These are phyloP conservation scores for Myotis davidii DNA, from an alignment of 2,113 vertebrate genomes.

Conservation along the genomic window DNA sequence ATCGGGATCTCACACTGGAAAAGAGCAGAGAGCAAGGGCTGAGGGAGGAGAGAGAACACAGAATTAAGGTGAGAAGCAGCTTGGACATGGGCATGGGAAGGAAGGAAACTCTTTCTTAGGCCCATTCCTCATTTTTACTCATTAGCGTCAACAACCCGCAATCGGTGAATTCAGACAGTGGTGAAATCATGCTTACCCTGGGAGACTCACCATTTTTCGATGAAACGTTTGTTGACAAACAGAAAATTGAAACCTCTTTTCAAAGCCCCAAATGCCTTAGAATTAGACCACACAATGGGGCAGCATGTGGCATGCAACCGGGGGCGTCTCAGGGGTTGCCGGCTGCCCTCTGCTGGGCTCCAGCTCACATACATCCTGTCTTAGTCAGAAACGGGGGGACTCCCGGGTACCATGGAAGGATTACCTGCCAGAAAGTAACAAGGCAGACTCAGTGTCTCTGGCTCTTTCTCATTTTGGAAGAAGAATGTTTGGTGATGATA, in stretches of 20 bases:
- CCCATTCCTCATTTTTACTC: constrained; percentile 16
- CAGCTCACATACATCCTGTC: neutral
- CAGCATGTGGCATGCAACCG: neutral
- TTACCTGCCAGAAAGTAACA: neutral
- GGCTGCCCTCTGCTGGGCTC: neutral
- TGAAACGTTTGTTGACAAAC: constrained; percentile 70
- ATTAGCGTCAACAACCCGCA: constrained; percentile 66
- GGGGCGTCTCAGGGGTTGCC: rapidly evolving
- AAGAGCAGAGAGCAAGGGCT: neutral
- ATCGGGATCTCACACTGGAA: neutral
- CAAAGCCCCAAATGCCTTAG: neutral
- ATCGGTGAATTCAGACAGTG: constrained; percentile 61
- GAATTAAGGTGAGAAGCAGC: neutral
- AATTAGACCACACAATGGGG: neutral
- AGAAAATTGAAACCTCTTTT: constrained; percentile 69
- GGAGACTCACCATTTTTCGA: constrained; percentile 66
- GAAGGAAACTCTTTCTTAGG: neutral
- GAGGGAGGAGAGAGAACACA: neutral
- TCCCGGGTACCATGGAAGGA: neutral
- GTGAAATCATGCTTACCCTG: constrained; percentile 7
- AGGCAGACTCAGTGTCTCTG: neutral
- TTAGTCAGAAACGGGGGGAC: neutral
- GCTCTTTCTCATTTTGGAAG: constrained; percentile 35
- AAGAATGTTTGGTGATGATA: neutral
- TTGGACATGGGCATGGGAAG: neutral